A percentile compares a stretch with the other conserved stretches of the same genome.
phyloP scores from a whole-genome alignment of 2,888 invertebrate genomes.

The Cosmia pyralina region DNA sequence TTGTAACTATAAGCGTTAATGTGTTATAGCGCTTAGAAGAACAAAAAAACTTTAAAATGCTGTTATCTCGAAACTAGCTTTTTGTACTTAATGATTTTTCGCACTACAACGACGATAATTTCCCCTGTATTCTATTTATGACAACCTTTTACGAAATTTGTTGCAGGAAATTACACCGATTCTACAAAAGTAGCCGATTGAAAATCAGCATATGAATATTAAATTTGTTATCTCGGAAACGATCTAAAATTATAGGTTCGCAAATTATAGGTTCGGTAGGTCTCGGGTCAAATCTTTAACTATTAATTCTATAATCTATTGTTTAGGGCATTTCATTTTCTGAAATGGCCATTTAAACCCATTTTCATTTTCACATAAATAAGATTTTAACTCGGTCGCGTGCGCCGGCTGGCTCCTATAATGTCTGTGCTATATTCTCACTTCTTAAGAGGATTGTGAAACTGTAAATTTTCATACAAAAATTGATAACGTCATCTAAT shows the following conservation, averaged over 20 bases:
- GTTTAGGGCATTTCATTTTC: slow-evolving; percentile 28
- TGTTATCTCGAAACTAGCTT: too few species aligned
- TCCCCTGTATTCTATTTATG: slow-evolving; percentile 34
- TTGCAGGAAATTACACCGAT: slow-evolving; percentile 45
- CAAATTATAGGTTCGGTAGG: neutral
- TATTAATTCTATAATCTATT: slow-evolving; percentile 23
- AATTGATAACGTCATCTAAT: too few species aligned
- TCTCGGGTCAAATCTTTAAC: neutral
- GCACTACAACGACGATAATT: too few species aligned
- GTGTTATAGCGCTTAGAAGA: too few species aligned
- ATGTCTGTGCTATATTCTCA: neutral
- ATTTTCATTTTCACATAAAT: slow-evolving; percentile 32
- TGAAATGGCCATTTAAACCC: slow-evolving; percentile 7
- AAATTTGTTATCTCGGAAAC: neutral
- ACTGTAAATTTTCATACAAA: too few species aligned
- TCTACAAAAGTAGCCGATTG: slow-evolving; percentile 10
- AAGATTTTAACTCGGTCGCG: slow-evolving; percentile 5
- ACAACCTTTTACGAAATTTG: slow-evolving; percentile 31
- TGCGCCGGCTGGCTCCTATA: neutral
- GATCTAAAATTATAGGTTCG: slow-evolving; percentile 11
- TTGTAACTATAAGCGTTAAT: too few species aligned
- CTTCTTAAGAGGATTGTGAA: neutral
- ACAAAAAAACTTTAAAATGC: too few species aligned
- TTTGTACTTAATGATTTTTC: too few species aligned
- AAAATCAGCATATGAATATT: slow-evolving; percentile 21